Percentiles rank a stretch among this genome's conserved stretches.
Evolutionary conservation across 2,888 invertebrate genomes (phyloP).

Genomic region (Gisinianus flammeolus): DNA sequence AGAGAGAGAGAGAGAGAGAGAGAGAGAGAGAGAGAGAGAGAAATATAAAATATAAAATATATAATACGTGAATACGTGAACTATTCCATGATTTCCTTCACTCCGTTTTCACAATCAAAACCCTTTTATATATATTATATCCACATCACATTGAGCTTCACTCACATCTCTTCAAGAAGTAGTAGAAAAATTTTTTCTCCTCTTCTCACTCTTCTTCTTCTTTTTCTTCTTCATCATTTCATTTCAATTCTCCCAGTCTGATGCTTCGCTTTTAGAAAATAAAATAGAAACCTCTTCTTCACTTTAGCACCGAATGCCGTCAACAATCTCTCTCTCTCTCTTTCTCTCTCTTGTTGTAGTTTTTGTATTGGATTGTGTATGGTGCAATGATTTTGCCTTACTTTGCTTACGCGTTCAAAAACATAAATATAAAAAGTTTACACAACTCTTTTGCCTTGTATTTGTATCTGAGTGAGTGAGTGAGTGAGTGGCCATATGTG

Average conservation of each 20-base stretch:
- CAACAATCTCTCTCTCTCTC: slow-evolving; percentile 38
- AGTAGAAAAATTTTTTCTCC: slow-evolving; percentile 33
- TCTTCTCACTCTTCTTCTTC: slow-evolving; percentile 20
- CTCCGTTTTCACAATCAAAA: slow-evolving; percentile 32
- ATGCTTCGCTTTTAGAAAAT: slow-evolving; percentile 42
- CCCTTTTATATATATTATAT: slow-evolving; percentile 39
- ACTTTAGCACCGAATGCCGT: slow-evolving; percentile 43
- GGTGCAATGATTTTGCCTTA: slow-evolving; percentile 36
- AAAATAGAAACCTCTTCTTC: slow-evolving; percentile 44
- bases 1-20: background rate
- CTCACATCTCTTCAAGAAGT: slow-evolving; percentile 37
- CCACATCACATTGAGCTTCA: slow-evolving; percentile 30
- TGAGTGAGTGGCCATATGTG: background rate
- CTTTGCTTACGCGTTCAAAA: slow-evolving; percentile 35
- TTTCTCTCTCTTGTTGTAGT: slow-evolving; percentile 1
- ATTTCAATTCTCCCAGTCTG: slow-evolving; percentile 43
- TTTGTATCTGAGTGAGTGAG: background rate
- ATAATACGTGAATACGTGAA: slow-evolving; percentile 11
- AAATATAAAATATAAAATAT: too few species aligned
- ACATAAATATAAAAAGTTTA: slow-evolving; percentile 36
- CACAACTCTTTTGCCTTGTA: background rate
- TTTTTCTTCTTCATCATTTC: slow-evolving; percentile 41
- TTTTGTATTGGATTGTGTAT: slow-evolving; percentile 27
- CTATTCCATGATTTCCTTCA: slow-evolving; percentile 40
- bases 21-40: background rate